Conservation (phyloP, 2,797 vertebrate genomes). For the Cheirogaleus major region DNA sequence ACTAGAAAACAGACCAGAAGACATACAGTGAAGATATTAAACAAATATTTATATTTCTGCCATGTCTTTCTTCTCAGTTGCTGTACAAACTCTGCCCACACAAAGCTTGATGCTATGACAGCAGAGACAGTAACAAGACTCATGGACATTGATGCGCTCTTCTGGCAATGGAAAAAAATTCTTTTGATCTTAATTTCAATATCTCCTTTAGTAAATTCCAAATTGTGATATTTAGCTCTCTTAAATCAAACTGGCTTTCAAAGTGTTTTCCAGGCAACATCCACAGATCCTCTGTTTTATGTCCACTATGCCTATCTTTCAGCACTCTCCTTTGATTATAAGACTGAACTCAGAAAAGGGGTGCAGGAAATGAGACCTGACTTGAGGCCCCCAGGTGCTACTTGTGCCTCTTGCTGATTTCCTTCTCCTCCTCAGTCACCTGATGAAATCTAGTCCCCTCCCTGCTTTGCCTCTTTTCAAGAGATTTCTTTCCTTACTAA, state of each 20-base stretch:
- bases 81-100: neutral
- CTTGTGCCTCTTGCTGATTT: neutral
- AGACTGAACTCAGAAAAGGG: neutral
- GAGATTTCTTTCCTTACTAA: neutral
- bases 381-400: too few relatives aligned
- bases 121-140: neutral
- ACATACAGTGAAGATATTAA: neutral
- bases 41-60: neutral
- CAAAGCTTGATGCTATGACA: neutral
- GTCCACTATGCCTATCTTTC: neutral
- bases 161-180: neutral
- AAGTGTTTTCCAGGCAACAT: neutral
- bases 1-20: neutral
- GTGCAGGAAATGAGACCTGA: neutral
- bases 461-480: neutral
- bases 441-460: neutral
- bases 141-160: neutral
- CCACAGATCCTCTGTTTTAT: neutral
- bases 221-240: neutral
- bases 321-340: neutral
- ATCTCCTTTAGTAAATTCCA: neutral
- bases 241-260: neutral
- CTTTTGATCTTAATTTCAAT: neutral
- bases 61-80: neutral
- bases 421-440: neutral